phyloP scores from a whole-genome alignment of 92 coral and sea anemone genomes.

The Epizoanthus ramosus region DNA sequence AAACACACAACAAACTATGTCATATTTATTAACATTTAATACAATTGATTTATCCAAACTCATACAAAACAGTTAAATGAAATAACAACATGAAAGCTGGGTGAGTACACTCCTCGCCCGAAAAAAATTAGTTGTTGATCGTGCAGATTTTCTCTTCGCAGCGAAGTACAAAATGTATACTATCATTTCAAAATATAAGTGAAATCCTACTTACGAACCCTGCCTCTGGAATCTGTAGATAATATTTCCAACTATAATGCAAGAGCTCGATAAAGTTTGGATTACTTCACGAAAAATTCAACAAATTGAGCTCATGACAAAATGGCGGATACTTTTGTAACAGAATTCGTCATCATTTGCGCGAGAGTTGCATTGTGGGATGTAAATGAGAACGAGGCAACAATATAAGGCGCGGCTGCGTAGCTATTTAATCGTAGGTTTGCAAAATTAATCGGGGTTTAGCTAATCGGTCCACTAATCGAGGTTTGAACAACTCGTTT shows the following conservation, averaged over 20 bases:
- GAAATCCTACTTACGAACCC: constrained; percentile 13
- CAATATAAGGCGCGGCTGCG: constrained; percentile 12
- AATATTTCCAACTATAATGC: not conserved
- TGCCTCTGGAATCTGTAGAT: constrained; percentile 14
- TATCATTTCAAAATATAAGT: not conserved
- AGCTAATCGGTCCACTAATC: constrained; percentile 1
- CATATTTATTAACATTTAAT: not conserved
- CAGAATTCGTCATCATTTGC: not conserved
- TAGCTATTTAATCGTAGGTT: constrained; percentile 1
- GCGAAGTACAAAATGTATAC: not conserved
- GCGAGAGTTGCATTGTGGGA: too few species aligned
- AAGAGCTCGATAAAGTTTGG: constrained; percentile 3
- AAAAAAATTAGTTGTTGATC: not conserved
- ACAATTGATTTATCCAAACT: not conserved
- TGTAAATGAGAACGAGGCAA: too few species aligned
- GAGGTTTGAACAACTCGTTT: constrained; percentile 16
- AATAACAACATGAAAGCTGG: constrained; percentile 4
- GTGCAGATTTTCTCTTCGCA: constrained; percentile 5
- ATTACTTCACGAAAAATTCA: not conserved
- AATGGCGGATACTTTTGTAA: constrained; percentile 1
- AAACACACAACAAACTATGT: too few species aligned
- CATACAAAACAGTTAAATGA: constrained; percentile 1
- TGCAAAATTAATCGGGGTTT: not conserved
- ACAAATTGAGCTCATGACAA: constrained; percentile 5
- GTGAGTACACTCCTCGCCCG: constrained; percentile 3